A percentile compares a stretch with the other conserved stretches of the same genome.
phyloP scores from a whole-genome alignment of 2,888 invertebrate genomes.

The Trichopria drosophilae region DNA sequence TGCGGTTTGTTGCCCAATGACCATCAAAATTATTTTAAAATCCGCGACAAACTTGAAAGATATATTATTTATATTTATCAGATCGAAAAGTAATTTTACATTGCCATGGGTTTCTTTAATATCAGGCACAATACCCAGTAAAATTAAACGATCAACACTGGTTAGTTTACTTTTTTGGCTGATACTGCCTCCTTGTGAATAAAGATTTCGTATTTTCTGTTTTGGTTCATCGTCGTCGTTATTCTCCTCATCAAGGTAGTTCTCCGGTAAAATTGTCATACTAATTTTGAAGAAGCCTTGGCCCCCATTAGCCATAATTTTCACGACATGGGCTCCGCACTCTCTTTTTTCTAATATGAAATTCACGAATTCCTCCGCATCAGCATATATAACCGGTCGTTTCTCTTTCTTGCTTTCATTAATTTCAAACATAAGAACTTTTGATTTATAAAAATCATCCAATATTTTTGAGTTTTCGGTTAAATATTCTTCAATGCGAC shows the following conservation, averaged over 20 bases:
- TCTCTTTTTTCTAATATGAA: background rate
- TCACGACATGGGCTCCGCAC: background rate
- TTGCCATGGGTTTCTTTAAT: background rate
- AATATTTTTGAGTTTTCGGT: background rate
- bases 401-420: background rate
- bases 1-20: constrained; percentile 1
- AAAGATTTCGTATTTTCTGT: background rate
- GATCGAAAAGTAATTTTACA: background rate
- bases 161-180: background rate
- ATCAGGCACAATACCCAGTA: background rate
- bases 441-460: constrained; percentile 1
- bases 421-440: background rate
- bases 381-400: constrained; percentile 1
- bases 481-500: background rate
- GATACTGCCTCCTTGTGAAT: background rate
- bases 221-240: background rate
- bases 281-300: constrained; percentile 1
- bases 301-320: too few relatives aligned
- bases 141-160: background rate
- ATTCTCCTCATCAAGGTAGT: background rate
- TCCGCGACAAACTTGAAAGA: background rate
- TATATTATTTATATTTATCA: background rate
- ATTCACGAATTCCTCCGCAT: background rate
- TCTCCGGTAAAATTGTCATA: constrained; percentile 1
- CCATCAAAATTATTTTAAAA: constrained; percentile 1